These are phyloP conservation scores for Cyclina sinensis DNA, from an alignment of 1,140 invertebrate species.

Conservation along the genomic window DNA sequence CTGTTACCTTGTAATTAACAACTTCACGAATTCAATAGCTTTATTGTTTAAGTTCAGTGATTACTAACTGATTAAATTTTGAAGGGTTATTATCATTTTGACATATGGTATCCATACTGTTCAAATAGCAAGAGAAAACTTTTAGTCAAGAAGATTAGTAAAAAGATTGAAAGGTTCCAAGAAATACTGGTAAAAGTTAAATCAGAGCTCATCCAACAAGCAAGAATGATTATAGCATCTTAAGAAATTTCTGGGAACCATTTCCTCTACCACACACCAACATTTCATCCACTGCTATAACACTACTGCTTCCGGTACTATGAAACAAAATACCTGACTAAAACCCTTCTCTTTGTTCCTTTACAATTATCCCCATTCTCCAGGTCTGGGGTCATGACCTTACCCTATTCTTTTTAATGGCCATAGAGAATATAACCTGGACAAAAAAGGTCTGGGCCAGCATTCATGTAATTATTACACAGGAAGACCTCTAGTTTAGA, in stretches of 20 bases:
- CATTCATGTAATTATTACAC: constrained; percentile 37
- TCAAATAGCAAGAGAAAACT: no score
- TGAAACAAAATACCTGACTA: background rate
- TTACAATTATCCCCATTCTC: background rate
- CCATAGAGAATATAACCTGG: background rate
- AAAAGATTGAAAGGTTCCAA: no score
- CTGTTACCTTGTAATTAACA: constrained; percentile 39
- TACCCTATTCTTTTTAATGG: background rate
- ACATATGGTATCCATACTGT: no score
- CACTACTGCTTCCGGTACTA: constrained; percentile 2
- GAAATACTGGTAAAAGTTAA: no score
- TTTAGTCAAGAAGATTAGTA: no score
- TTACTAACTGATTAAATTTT: background rate
- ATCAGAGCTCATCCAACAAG: no score
- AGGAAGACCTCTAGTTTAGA: background rate
- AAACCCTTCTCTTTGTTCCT: background rate
- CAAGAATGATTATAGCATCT: no score
- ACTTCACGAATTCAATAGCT: constrained; percentile 8
- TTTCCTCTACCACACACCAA: background rate
- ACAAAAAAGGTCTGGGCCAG: background rate
- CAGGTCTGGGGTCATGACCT: constrained; percentile 1
- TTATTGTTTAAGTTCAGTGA: constrained; percentile 19
- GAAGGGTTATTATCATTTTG: background rate
- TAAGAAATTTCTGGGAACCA: background rate
- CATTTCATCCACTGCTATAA: background rate